A percentile compares a stretch with the other conserved stretches of the same genome.
These are phyloP conservation scores for Australoheros facetus DNA, from an alignment of 2,797 vertebrate genomes.

Conservation along the genomic window DNA sequence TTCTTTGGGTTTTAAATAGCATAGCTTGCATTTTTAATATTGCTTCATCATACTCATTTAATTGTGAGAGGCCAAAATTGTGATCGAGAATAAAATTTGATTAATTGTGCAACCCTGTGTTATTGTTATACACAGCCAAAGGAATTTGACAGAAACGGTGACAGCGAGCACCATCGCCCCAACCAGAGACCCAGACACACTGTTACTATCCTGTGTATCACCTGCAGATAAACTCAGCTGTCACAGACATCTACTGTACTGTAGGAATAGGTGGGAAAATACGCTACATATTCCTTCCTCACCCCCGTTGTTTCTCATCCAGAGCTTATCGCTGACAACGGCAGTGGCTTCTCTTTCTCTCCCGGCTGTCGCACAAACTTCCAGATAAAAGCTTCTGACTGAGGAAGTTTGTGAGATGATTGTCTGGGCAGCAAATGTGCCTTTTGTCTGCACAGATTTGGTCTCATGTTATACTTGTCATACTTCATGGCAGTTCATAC, in stretches of 20 bases:
- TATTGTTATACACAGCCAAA: not conserved
- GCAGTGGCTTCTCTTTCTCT: conserved; percentile 20
- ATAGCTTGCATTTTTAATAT: not conserved
- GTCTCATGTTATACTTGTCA: conserved; percentile 31
- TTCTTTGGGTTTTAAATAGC: not conserved
- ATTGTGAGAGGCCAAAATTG: not conserved
- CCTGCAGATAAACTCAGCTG: conserved; percentile 19
- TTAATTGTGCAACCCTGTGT: not conserved
- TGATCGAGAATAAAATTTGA: not conserved
- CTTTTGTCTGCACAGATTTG: conserved; percentile 36
- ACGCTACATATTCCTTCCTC: conserved; percentile 18
- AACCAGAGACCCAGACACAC: not conserved
- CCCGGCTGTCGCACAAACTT: conserved; percentile 13
- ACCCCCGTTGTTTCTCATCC: conserved; percentile 35
- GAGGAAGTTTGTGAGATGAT: not conserved
- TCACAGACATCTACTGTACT: conserved; percentile 2
- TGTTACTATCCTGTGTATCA: conserved; percentile 15
- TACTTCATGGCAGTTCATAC: conserved; percentile 15
- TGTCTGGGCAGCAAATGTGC: not conserved
- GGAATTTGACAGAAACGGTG: not conserved
- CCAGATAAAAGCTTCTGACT: conserved; percentile 1
- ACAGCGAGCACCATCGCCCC: not conserved
- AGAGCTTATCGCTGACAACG: conserved; percentile 31
- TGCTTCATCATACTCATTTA: not conserved
- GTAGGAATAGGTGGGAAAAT: conserved; percentile 39